Evolutionary conservation across 2,797 vertebrate genomes (phyloP), one percentile per base, ranked within the genome.

Genomic region (Paratrypauchen microcephalus): DNA sequence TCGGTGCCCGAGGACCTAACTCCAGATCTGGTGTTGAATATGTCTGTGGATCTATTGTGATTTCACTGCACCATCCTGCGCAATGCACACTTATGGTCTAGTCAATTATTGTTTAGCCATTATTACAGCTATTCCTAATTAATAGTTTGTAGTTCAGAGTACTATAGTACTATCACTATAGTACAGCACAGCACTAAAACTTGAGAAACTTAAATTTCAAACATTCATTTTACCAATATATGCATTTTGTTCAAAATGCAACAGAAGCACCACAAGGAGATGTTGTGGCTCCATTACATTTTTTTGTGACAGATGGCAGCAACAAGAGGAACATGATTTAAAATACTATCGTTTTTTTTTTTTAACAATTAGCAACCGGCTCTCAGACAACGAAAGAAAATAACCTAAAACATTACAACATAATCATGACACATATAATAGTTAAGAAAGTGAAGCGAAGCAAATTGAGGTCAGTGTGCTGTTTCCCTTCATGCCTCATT

Each of bases 391-490:
- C 50, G 36, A 39, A 57, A 18, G 16, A 70, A 56, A 13, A 24
- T 41, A 72, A 80, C 56, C 24, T 63, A 24, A 6, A 70, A 68
- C 32, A 11, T n/a, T 60, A 18, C 45, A 45, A 23, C 36, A 41
- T 12, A 41, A 21, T 32, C 16, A 65, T 39, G 6, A 54, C 16
- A 66, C 48, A 3, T 55, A n/a, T 55, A 39, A 24, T 23, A 39
- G n/a, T n/a, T 36, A 12, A 36, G 30, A 55, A 66, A 56, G 54
- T 57, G 52, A 57, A 16, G 71, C 65, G 65, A 55, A 75, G 66
- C 66, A 68, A 87, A 90, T 91, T 84, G 77, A 91, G 91, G 91
- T 90, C 87, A 92, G 82, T 91, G 84, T 87, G 90, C 72, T 91
- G 77, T 79, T 86, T 84, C 76, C 71, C 77, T 82, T 82, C 82